Evolutionary conservation across 2,888 invertebrate genomes (phyloP).

Genomic region (Scaptomyza caliginosa): DNA sequence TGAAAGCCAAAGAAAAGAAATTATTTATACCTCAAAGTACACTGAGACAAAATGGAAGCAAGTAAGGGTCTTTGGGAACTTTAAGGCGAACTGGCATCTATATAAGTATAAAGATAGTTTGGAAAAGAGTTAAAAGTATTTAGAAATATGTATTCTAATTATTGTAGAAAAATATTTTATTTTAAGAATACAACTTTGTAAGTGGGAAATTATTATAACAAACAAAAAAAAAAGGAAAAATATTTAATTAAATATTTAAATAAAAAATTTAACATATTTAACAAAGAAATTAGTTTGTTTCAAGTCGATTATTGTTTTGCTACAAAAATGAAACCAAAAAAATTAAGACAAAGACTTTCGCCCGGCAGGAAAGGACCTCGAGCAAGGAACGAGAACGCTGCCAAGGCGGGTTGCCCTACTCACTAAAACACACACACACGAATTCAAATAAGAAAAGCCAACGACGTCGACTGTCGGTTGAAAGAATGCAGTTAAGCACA

Average conservation of each 20-base stretch:
- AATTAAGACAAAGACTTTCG: constrained; percentile 56
- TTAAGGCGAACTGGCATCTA: neutral
- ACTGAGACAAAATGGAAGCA: constrained; percentile 33
- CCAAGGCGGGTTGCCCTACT: constrained; percentile 48
- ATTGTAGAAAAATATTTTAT: too few species aligned
- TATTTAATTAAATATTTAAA: neutral
- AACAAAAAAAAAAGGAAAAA: too few species aligned
- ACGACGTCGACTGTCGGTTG: constrained; percentile 43
- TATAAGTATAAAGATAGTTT: neutral
- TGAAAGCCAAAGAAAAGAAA: constrained; percentile 76
- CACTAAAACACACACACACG: constrained; percentile 18
- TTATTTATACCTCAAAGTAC: constrained; percentile 54
- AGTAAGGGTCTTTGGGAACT: neutral
- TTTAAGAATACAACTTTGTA: neutral
- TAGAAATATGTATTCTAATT: too few species aligned
- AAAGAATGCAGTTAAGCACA: constrained; percentile 80
- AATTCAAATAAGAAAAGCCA: constrained; percentile 65
- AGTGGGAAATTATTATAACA: too few species aligned
- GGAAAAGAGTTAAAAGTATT: neutral
- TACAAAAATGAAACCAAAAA: constrained; percentile 65
- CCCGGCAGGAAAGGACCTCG: constrained; percentile 25
- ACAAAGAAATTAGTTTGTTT: constrained; percentile 14
- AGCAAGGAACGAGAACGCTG: constrained; percentile 12
- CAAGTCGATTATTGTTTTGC: constrained; percentile 40
- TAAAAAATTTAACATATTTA: neutral